Base-by-base conservation (phyloP, 1,140 invertebrate species). In the Ceratitis capitata region DNA sequence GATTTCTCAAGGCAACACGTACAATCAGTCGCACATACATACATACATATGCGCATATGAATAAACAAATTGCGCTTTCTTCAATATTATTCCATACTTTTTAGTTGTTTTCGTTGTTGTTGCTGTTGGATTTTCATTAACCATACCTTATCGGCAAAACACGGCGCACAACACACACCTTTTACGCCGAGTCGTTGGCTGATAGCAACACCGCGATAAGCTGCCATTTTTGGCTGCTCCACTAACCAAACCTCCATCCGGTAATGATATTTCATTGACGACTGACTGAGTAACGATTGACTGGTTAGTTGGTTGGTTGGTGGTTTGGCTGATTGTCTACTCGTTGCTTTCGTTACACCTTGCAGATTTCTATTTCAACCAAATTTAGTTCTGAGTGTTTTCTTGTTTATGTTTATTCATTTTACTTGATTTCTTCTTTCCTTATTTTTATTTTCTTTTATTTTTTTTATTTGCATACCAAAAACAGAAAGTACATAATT, bases 111-210 rank as follows among this genome's bases (percentile, higher is more conserved):
- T n/a, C n/a, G n/a, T 61, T 58, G 35, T 14, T 83, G 39, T 86
- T 84, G 23, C 56, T 78, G 29, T 74, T 85, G 29, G 32, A 78
- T 82, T 78, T 78, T 78, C 69, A 78, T 78, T 78, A 47, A 39
- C n/a, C 39, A 45, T 78, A 9, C 39, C 69, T 78, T 78, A 78
- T 78, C 69, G 69, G n/a, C 56, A 26, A 19, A 56, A 56, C 53
- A 19, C 47, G 45, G 51, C n/a, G n/a, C 51, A 1, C n/a, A 9
- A 4, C 26, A 16, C 32, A 69, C 69, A 78, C 69, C 69, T 78
- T 78, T 78, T 78, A 78, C 39, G 69, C 16, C 39, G 23, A 78
- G 39, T 45, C 69, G 61, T 78, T 78, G n/a, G n/a, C n/a, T n/a
- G 69, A 78, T 45, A 47, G 39, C 39, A 78, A 42, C 32, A n/a